These are phyloP conservation scores for Morus bassanus DNA, from an alignment of 2,797 vertebrate genomes.

Conservation along the genomic window DNA sequence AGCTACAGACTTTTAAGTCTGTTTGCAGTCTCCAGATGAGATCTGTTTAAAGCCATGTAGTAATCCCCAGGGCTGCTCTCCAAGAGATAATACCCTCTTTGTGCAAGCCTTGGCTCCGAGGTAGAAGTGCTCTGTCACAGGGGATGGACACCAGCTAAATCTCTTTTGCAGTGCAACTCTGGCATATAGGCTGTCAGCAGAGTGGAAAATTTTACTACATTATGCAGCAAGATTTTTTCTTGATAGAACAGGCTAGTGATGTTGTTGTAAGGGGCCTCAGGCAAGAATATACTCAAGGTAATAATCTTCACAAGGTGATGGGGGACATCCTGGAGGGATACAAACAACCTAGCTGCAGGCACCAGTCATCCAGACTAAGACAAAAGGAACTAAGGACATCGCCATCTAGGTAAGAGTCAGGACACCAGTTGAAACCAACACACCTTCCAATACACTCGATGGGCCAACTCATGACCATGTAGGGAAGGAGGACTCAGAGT, in stretches of 20 bases:
- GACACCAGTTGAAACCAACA: no score
- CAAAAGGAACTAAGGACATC: no score
- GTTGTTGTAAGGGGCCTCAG: no score
- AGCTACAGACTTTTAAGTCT: neutral
- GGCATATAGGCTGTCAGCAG: neutral
- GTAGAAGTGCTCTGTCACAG: neutral
- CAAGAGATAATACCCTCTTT: constrained; percentile 28
- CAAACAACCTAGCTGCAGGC: no score
- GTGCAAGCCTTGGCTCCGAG: neutral
- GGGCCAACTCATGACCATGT: no score
- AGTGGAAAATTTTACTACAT: neutral
- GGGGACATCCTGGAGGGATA: no score
- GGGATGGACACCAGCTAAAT: neutral
- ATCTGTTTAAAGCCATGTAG: neutral
- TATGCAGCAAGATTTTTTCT: neutral
- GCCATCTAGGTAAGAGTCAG: no score
- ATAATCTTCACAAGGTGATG: no score
- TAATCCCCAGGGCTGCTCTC: constrained; percentile 22
- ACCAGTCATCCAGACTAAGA: no score
- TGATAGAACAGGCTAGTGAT: neutral
- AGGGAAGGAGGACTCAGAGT: no score
- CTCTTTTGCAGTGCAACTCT: neutral
- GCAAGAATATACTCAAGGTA: no score
- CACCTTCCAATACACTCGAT: no score
- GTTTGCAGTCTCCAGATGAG: neutral